A percentile compares a stretch with the other conserved stretches of the same genome.
These are phyloP conservation scores for Petrocephalus zakoni DNA, from an alignment of 2,113 vertebrate genomes.

Conservation along the genomic window DNA sequence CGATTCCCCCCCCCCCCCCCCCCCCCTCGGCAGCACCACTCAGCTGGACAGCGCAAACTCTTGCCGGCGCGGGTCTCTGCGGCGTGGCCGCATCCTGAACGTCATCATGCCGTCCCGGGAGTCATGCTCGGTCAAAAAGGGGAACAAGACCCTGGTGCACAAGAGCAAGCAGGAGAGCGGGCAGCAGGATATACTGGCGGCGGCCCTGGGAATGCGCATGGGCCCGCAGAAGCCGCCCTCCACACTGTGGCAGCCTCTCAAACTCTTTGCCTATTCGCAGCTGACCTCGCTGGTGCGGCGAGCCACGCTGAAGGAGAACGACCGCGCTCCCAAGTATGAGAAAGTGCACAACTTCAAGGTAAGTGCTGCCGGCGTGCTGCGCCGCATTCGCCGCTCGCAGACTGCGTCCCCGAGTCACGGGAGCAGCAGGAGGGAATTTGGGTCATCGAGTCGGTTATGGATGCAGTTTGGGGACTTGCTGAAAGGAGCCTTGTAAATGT, in stretches of 20 bases:
- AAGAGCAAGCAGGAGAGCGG: conserved; percentile 77
- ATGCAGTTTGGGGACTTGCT: neutral
- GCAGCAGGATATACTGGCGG: conserved; percentile 83
- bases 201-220: conserved; percentile 90
- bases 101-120: conserved; percentile 85
- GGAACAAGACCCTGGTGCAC: conserved; percentile 67
- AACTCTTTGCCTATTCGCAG: conserved; percentile 99
- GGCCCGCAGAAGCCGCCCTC: conserved; percentile 82
- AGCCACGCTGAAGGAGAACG: conserved; percentile 90
- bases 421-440: neutral
- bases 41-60: neutral
- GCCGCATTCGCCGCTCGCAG: conserved; percentile 68
- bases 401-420: neutral
- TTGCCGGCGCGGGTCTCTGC: conserved; percentile 15
- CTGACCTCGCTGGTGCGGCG: conserved; percentile 86
- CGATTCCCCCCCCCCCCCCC: neutral
- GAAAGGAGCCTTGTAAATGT: neutral
- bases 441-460: neutral
- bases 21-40: neutral
- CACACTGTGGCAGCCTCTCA: conserved; percentile 86
- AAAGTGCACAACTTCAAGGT: conserved; percentile 99
- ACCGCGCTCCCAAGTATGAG: conserved; percentile 89
- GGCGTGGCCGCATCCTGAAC: conserved; percentile 10
- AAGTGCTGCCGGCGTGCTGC: conserved; percentile 46
- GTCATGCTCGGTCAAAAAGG: conserved; percentile 70